Evolutionary conservation across 2,888 invertebrate genomes (phyloP).

Genomic region (Strigamia crassipes): DNA sequence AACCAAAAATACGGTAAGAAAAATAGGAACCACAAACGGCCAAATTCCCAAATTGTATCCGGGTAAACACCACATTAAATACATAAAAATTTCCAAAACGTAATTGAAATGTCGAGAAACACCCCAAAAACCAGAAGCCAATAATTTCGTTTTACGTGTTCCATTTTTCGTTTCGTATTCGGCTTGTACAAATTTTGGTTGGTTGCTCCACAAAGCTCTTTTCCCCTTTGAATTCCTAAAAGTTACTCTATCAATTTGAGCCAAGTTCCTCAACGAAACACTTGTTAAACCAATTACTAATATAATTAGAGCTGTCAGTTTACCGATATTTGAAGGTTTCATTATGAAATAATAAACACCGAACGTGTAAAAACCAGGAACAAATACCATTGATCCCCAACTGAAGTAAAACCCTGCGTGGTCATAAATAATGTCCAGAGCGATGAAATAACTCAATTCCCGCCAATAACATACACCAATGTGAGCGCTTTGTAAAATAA

Average conservation of each 20-base stretch:
- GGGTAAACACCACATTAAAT: slow-evolving; percentile 63
- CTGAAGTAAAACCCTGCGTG: slow-evolving; percentile 62
- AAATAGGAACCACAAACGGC: slow-evolving; percentile 63
- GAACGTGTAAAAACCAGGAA: slow-evolving; percentile 59
- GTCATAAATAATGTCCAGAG: slow-evolving; percentile 65
- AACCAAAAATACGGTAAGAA: slow-evolving; percentile 60
- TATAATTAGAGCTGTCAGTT: slow-evolving; percentile 54
- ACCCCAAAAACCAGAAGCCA: slow-evolving; percentile 67
- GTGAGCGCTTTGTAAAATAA: slow-evolving; percentile 62
- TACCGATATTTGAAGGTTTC: slow-evolving; percentile 54
- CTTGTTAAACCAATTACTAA: slow-evolving; percentile 57
- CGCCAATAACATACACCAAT: slow-evolving; percentile 66
- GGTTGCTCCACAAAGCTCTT: slow-evolving; percentile 58
- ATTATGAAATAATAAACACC: slow-evolving; percentile 62
- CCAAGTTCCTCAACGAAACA: slow-evolving; percentile 62
- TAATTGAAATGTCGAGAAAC: slow-evolving; percentile 67
- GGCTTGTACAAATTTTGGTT: slow-evolving; percentile 58
- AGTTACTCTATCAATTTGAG: slow-evolving; percentile 63
- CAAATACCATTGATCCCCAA: slow-evolving; percentile 65
- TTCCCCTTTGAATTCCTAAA: slow-evolving; percentile 59
- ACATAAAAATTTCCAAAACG: slow-evolving; percentile 63
- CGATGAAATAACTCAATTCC: slow-evolving; percentile 66
- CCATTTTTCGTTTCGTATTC: slow-evolving; percentile 57
- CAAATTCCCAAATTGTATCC: slow-evolving; percentile 59
- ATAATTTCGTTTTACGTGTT: slow-evolving; percentile 58